These are phyloP conservation scores for Otis tarda DNA, from an alignment of 2,113 vertebrate species.

Conservation along the genomic window DNA sequence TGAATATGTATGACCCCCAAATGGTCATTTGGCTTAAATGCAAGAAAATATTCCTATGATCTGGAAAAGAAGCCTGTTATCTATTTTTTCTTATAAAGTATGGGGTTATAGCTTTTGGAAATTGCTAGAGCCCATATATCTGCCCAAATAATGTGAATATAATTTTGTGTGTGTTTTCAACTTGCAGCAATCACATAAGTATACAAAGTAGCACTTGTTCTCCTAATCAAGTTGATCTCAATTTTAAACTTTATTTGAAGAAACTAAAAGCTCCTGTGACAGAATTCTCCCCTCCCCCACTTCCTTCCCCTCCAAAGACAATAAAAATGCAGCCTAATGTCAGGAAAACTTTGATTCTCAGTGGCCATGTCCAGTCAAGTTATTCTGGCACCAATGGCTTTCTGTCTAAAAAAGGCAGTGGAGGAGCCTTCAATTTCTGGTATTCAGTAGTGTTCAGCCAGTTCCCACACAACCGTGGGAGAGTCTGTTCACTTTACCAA, in stretches of 20 bases:
- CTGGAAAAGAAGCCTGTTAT: not conserved
- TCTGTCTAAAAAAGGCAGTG: not conserved
- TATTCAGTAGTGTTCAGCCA: not conserved
- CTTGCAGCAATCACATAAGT: not conserved
- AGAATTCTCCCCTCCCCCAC: not conserved
- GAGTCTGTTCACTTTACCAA: not conserved
- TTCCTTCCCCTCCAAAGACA: not conserved
- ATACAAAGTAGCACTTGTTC: not conserved
- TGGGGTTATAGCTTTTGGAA: not conserved
- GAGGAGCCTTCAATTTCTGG: not conserved
- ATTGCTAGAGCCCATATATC: not conserved
- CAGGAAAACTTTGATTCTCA: not conserved
- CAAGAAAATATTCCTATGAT: not conserved
- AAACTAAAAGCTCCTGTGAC: not conserved
- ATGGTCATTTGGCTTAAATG: conserved; percentile 38
- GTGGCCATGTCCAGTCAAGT: not conserved
- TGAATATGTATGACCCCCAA: conserved; percentile 49
- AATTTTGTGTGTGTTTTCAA: not conserved
- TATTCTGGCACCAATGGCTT: not conserved
- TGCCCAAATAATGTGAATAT: not conserved
- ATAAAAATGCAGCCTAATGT: not conserved
- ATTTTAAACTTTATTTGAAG: not conserved
- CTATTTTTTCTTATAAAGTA: conserved; percentile 3
- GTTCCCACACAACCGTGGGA: not conserved
- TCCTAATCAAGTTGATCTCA: not conserved